Evolutionary conservation across 2,113 vertebrate species (phyloP).

Genomic region (Apteryx mantelli): DNA sequence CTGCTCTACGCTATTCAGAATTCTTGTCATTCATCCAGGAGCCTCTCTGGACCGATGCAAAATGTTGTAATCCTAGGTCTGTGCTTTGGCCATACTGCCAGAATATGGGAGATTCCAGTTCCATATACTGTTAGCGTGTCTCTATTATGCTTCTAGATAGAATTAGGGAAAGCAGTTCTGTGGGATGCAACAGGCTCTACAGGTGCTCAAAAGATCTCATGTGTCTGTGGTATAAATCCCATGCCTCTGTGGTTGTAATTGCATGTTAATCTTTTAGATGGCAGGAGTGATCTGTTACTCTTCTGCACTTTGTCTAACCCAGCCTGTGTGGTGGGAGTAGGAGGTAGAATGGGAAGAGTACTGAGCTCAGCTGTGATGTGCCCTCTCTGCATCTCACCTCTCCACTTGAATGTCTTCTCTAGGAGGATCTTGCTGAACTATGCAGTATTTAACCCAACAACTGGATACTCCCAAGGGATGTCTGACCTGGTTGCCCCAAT

Average conservation of each 20-base stretch:
- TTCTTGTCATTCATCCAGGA: neutral
- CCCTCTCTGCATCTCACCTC: neutral
- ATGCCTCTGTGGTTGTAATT: neutral
- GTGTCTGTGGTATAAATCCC: neutral
- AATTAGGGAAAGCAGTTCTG: neutral
- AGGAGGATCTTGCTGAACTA: constrained; percentile 97
- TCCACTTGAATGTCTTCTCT: neutral
- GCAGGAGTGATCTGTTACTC: neutral
- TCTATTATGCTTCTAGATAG: neutral
- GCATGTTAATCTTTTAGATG: neutral
- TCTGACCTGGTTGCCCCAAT: constrained; percentile 96
- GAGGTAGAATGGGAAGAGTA: neutral
- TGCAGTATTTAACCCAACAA: constrained; percentile 89
- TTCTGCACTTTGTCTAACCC: neutral
- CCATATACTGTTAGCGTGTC: neutral
- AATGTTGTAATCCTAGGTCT: neutral
- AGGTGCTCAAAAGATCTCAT: neutral
- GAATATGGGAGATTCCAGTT: neutral
- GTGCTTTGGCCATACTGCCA: neutral
- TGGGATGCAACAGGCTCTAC: neutral
- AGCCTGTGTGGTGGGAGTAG: neutral
- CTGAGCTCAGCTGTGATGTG: neutral
- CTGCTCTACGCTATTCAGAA: neutral
- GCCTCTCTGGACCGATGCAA: neutral
- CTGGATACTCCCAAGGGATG: constrained; percentile 98